Percentiles rank a stretch among this genome's conserved stretches.
These are phyloP conservation scores for Mus pahari DNA, from an alignment of 2,113 vertebrate genomes.

Conservation along the genomic window DNA sequence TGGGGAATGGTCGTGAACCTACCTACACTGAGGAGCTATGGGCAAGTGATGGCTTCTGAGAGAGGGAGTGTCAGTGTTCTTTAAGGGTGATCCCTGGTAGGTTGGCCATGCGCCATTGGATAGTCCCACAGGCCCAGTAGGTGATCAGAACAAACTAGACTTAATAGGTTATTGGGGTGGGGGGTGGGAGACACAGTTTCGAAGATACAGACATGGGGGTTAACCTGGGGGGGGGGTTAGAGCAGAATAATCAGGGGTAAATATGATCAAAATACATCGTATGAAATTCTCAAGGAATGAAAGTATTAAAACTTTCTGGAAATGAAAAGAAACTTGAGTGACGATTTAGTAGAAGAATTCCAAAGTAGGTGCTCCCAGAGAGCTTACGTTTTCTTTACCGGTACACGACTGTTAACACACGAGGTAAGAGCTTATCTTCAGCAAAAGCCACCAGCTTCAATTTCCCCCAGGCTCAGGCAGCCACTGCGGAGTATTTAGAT, in stretches of 20 bases:
- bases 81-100: background rate
- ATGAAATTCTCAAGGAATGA: background rate
- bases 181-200: background rate
- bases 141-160: background rate
- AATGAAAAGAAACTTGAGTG: constrained; percentile 27
- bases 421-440: background rate
- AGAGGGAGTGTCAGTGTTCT: background rate
- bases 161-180: background rate
- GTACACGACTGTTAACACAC: background rate
- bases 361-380: background rate
- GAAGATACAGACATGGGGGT: background rate
- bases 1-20: background rate
- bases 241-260: too few species aligned
- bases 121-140: background rate
- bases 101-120: too few species aligned
- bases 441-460: background rate
- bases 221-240: background rate
- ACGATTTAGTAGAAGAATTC: background rate
- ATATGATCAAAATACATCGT: background rate
- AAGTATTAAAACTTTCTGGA: background rate
- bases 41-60: background rate
- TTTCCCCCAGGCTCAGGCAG: background rate
- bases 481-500: background rate
- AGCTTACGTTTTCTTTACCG: background rate
- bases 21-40: background rate